Base-by-base conservation (phyloP, 2,113 vertebrate genomes). In the Cinclus mexicanus region DNA sequence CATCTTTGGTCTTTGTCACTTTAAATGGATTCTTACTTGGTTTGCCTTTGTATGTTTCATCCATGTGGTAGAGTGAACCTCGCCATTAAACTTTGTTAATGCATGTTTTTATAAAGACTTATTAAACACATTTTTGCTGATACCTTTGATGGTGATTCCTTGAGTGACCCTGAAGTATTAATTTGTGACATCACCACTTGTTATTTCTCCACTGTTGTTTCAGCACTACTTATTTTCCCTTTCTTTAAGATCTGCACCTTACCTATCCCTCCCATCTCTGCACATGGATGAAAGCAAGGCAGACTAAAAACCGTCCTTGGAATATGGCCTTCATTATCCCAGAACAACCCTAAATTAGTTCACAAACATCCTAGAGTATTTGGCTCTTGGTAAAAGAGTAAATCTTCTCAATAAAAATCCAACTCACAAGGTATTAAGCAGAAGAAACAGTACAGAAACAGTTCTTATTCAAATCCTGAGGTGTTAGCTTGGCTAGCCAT, bases 201-300 rank as follows among this genome's bases (percentile, higher is more conserved):
- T 74, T 68, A 19, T 69, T 86, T 72, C 71, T 65, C 33, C 37
- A 16, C 15, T 1, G 0, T 42, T 85, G 28, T 50, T 65, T 65
- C 10, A 3, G 42, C 20, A 53, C 29, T 59, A 24, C 22, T 13
- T 93, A 46, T 65, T 3, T 1, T 12, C 7, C 41, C 46, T 85
- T 60, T 63, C 37, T 78, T 64, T n/a, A 35, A 47, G 37, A 75
- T 79, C 44, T 47, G 29, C 44, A 49, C 52, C 28, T 77, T 53
- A 37, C 9, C 19, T 64, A 19, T 24, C 7, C 7, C 21, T 60
- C 47, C 56, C 0, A 0, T 46, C 55, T 70, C 52, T 75, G 33
- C 7, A 18, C 1, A 1, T 0, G 2, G 33, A 50, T 46, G n/a
- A 55, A 87, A 60, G 35, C 33, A 83, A n/a, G 78, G 26, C 5